phyloP scores from a whole-genome alignment of 2,797 vertebrate genomes.

The Scolopax rusticola region DNA sequence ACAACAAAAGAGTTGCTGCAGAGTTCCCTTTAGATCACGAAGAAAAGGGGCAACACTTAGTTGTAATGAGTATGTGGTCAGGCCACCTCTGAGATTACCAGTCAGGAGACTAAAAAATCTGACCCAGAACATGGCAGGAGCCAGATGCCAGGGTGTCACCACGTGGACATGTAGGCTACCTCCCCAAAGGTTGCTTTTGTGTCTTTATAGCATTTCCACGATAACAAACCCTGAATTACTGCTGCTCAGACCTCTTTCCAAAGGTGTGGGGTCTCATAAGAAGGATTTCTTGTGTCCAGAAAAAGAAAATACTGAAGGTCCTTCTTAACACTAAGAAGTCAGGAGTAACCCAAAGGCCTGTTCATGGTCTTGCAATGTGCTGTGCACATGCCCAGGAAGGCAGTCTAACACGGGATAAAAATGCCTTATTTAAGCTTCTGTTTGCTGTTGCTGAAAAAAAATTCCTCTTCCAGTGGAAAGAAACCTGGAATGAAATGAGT shows the following conservation, averaged over 20 bases:
- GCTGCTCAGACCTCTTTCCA: neutral
- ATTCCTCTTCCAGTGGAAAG: slow-evolving; percentile 57
- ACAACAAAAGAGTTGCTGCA: neutral
- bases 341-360: neutral
- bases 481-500: slow-evolving; percentile 67
- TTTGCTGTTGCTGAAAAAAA: slow-evolving; percentile 53
- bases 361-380: neutral
- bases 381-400: neutral
- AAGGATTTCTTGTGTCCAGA: neutral
- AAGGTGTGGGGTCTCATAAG: neutral
- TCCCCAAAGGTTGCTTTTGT: neutral
- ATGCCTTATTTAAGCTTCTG: slow-evolving; percentile 45
- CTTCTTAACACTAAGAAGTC: neutral
- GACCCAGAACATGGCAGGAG: neutral
- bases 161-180: accelerated
- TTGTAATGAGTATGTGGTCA: neutral
- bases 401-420: neutral
- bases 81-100: neutral
- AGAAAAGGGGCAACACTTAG: neutral
- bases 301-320: neutral
- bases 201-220: neutral
- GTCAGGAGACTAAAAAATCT: neutral
- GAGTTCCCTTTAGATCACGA: neutral
- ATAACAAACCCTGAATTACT: neutral
- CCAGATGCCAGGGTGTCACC: neutral